A percentile compares a stretch with the other conserved stretches of the same genome.
These are phyloP conservation scores for Cynodonichthys magdalenae DNA, from an alignment of 2,797 vertebrate species.

Conservation along the genomic window DNA sequence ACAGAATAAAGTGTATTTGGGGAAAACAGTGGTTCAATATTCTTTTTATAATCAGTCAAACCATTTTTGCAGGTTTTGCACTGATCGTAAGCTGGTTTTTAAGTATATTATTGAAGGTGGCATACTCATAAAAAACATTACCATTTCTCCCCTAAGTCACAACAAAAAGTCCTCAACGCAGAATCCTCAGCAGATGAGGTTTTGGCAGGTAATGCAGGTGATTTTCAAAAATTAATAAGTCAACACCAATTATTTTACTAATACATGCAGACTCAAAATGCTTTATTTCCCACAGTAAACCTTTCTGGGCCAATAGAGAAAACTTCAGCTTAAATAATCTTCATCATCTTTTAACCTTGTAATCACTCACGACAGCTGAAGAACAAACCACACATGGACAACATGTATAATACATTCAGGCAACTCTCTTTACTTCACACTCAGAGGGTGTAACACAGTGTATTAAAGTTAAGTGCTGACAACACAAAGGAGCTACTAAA, in stretches of 20 bases:
- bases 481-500: background rate
- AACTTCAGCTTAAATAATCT: background rate
- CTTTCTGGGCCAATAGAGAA: too few species aligned
- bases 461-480: background rate
- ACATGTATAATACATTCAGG: conserved; percentile 7
- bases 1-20: background rate
- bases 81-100: background rate
- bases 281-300: too few species aligned
- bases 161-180: background rate
- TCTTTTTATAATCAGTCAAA: background rate
- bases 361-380: conserved; percentile 4
- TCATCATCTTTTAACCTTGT: background rate
- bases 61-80: conserved; percentile 1
- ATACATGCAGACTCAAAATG: too few species aligned
- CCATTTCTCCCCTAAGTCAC: background rate
- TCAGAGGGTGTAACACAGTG: background rate
- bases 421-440: conserved; percentile 14
- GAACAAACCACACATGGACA: conserved; percentile 11
- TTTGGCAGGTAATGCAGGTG: too few species aligned
- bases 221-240: too few species aligned
- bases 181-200: too few species aligned
- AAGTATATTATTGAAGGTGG: background rate
- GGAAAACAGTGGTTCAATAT: background rate
- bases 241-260: too few species aligned
- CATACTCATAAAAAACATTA: background rate